These are phyloP conservation scores for Parasteatoda lunata DNA, from an alignment of 2,888 invertebrate species.

Conservation along the genomic window DNA sequence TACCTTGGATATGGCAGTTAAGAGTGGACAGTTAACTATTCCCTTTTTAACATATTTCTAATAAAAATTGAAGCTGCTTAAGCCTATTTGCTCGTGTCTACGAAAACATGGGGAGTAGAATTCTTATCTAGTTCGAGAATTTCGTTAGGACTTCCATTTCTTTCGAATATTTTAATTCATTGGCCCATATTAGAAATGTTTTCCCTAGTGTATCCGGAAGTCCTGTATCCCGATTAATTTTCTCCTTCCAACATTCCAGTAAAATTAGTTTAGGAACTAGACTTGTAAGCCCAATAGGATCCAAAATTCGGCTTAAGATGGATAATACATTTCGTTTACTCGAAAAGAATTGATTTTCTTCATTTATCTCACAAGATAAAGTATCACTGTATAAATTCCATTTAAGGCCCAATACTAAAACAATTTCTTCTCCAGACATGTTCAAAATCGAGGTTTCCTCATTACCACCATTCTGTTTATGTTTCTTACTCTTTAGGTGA, in stretches of 20 bases:
- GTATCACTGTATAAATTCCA: conserved; percentile 17
- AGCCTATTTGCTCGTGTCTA: too few species aligned
- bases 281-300: too few species aligned
- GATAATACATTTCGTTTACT: conserved; percentile 16
- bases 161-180: too few species aligned
- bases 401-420: conserved; percentile 1
- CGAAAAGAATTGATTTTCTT: not conserved
- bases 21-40: not conserved
- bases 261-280: too few species aligned
- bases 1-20: too few species aligned
- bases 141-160: too few species aligned
- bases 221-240: not conserved
- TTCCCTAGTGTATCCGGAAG: not conserved
- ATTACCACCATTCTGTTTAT: not conserved
- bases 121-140: too few species aligned
- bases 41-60: too few species aligned
- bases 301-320: not conserved
- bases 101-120: too few species aligned
- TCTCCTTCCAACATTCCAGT: too few species aligned
- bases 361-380: conserved; percentile 1
- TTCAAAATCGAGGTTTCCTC: conserved; percentile 12
- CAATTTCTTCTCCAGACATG: not conserved
- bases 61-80: not conserved
- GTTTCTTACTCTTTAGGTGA: not conserved
- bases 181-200: not conserved